Evolutionary conservation across 2,113 vertebrate species (phyloP), one percentile per base, ranked within the genome.

Genomic region (Nycticebus coucang): DNA sequence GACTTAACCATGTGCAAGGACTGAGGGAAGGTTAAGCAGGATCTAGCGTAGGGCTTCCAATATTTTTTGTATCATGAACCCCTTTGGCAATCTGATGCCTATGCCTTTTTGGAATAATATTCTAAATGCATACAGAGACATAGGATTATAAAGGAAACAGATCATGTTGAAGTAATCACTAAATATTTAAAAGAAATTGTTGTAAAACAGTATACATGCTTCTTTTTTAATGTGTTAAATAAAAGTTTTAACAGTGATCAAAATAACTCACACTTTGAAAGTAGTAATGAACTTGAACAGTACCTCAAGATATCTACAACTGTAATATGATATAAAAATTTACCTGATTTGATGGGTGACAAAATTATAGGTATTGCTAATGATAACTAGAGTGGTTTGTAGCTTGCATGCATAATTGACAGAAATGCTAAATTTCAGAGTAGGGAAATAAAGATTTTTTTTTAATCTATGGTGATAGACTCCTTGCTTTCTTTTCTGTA

Each of bases 81-180:
- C 84, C 80, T 93, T 88, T 93, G 78, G 30, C 92, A 60, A 30
- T 62, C 77, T 82, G 62, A 92, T 57, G 59, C 12, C 11, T 89
- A 5, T 88, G 53, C n/a, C 28, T 94, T 89, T 75, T 80, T 62
- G 41, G 72, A 87, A 50, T 79, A 37, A 78, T 86, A 26, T 66
- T 96, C 81, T 37, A 85, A 82, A 87, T 68, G 35, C 28, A 22
- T 87, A 66, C 59, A 89, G 30, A 91, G 59, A 17, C 24, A 59
- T 37, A 85, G 24, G 21, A 91, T 71, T 85, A 28, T 74, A 91
- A 94, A 81, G 59, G 72, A 89, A 89, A 64, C 11, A 22, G 55
- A 14, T 92, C 82, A 50, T 87, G 33, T 83, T 72, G 10, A 66
- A 75, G 57, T 71, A 77, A 45, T 45, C 26, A 55, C 57, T 33